phyloP scores from a whole-genome alignment of 1,140 invertebrate species.

The Muscidifurax raptorellus region DNA sequence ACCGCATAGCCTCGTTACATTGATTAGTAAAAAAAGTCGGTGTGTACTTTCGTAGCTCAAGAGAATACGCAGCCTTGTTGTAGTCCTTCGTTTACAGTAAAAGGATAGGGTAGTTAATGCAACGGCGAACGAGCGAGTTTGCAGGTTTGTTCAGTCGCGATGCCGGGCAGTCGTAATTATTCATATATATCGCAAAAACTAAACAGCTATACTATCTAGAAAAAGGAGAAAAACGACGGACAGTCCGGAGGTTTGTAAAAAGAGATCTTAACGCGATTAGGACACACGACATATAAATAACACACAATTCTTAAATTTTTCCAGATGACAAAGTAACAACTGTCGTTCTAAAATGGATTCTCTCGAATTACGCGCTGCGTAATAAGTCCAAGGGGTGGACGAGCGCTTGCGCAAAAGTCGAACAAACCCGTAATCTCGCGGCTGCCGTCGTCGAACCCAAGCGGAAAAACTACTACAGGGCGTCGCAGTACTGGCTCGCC shows the following conservation, averaged over 20 bases:
- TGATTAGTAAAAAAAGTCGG: slow-evolving; percentile 16
- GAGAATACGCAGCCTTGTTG: not conserved
- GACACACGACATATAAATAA: not conserved
- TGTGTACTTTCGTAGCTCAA: not conserved
- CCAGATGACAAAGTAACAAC: not conserved
- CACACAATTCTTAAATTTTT: not conserved
- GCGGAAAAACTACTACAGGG: slow-evolving; percentile 13
- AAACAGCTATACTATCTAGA: slow-evolving; percentile 4
- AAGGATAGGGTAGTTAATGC: slow-evolving; percentile 8
- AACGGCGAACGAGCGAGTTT: not conserved
- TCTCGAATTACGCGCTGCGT: not conserved
- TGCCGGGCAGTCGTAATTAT: slow-evolving; percentile 7
- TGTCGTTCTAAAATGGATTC: not conserved
- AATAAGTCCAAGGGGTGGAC: not conserved
- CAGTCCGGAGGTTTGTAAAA: not conserved
- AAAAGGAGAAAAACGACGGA: slow-evolving; percentile 4
- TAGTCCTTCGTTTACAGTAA: not conserved
- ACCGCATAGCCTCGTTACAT: not conserved
- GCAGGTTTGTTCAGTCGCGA: slow-evolving; percentile 23
- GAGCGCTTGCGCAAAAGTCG: slow-evolving; percentile 7
- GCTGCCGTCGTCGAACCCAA: slow-evolving; percentile 15
- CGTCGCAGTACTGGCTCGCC: slow-evolving; percentile 37
- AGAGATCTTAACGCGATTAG: not conserved
- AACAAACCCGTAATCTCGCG: slow-evolving; percentile 18
- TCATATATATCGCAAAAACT: not conserved